Evolutionary conservation across 2,888 invertebrate species (phyloP), one percentile per base, ranked within the genome.

Genomic region (Pollenia angustigena): DNA sequence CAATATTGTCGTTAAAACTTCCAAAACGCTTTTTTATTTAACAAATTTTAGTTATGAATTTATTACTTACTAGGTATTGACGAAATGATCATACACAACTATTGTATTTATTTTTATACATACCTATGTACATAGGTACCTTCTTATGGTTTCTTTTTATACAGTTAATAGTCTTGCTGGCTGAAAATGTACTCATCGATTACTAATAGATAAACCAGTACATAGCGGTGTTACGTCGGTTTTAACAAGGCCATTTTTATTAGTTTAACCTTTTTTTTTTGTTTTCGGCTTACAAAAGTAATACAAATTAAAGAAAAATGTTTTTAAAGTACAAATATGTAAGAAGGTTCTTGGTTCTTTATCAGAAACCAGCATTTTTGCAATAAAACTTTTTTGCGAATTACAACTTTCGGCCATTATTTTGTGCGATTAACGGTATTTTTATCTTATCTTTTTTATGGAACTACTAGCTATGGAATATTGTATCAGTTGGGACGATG

Each of bases 131-230:
- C 32, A 4, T 32, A 32, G 32, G 32, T 32, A 32, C 32, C 32
- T 32, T 6, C 32, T 16, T 40, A 50, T 12, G 9, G 8, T 40
- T 69, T 40, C n/a, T n/a, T 66, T 66, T 68, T 32, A 50, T 23
- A 48, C 0, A 46, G 18, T 48, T 66, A 66, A 18, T 66, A 48
- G 54, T 23, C n/a, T 32, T 32, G 32, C 10, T 14, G 3, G 48
- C n/a, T 74, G 42, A 74, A 46, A 74, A 74, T 72, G 23, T 58
- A 72, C 56, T 71, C 54, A 54, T 71, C 18, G 42, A 18, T 71
- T 71, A 71, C 71, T 44, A 56, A 71, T 42, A 44, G 40, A 58
- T 58, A 14, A 72, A 58, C 46, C 16, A 46, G 72, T 72, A 54
- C 42, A 18, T 54, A 18, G 40, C 54, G 46, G 46, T 46, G 23